Base-by-base conservation (phyloP, 2,113 vertebrate genomes). In the Hypocryptadius cinnamomeus region DNA sequence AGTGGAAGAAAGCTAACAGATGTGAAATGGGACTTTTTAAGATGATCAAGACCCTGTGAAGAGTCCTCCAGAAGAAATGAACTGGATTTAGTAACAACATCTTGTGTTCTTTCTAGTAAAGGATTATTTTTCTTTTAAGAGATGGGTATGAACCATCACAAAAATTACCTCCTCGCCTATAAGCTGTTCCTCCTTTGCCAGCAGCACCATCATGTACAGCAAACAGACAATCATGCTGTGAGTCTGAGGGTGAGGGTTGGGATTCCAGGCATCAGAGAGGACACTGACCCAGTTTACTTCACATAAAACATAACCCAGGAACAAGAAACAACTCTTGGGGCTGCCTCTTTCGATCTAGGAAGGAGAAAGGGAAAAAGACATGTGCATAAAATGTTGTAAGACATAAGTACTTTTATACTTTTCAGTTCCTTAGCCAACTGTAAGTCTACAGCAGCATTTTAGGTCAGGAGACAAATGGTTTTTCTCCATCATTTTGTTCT, bases 241-340 rank as follows among this genome's bases (percentile, higher is more conserved):
- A 24, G 98, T 96, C 73, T 97, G 95, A 4, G 98, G 97, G 45
- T 85, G 94, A 4, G 98, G 98, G 50, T 79, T 97, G 21, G 98
- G 97, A 76, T 97, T 98, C 96, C 99, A 97, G 84, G 98, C 98
- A 92, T 98, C 98, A 57, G 98, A 98, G 11, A 99, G 97, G 48
- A 99, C 98, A 65, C 98, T 99, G 96, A 99, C 96, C 99, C 99
- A 99, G 95, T 99, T 99, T 53, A 99, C 98, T 84, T 99, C 98
- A 96, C 99, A 99, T 28, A 99, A 97, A 50, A 99, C 94, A 64
- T 97, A 98, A 31, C 99, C 99, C 93, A 99, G 73, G 92, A 99
- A 99, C 33, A 99, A 96, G 96, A 99, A 99, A 93, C 99, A 99
- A 95, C 98, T 99, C 96, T 99, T 99, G 50, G 99, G 99, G 65